These are phyloP conservation scores for Melanostigma gelatinosum DNA, from an alignment of 2,113 vertebrate genomes.

Conservation along the genomic window DNA sequence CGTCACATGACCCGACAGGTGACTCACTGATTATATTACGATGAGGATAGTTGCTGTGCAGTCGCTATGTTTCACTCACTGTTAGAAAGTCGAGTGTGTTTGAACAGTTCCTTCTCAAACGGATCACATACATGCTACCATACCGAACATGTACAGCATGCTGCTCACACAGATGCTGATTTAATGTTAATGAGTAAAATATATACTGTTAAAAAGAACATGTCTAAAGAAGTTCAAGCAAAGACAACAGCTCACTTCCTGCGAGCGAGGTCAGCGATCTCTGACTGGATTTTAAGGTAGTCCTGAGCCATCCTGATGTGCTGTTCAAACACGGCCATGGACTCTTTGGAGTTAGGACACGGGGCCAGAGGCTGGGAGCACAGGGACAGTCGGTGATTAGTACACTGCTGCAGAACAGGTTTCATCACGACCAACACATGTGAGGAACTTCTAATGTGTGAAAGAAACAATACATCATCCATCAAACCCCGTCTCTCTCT, in stretches of 20 bases:
- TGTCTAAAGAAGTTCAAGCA: neutral
- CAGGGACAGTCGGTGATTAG: neutral
- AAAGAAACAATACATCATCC: neutral
- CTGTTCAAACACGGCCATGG: constrained; percentile 98
- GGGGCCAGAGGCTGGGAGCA: constrained; percentile 90
- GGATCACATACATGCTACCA: neutral
- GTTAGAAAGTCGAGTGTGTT: too few relatives aligned
- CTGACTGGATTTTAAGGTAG: constrained; percentile 96
- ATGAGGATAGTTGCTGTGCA: neutral
- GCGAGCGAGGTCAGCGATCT: constrained; percentile 90
- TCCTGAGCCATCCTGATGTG: constrained; percentile 99
- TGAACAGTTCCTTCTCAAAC: too few relatives aligned
- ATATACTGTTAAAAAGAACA: neutral
- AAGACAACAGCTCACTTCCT: constrained; percentile 86
- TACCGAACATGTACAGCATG: neutral
- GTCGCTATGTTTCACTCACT: neutral
- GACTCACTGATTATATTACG: neutral
- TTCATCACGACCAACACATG: neutral
- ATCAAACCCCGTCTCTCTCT: too few relatives aligned
- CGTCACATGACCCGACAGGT: neutral
- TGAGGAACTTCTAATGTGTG: neutral
- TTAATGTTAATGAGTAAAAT: neutral
- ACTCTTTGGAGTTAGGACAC: constrained; percentile 98
- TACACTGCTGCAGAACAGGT: neutral
- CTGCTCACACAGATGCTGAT: neutral